Conservation (phyloP, 2,113 vertebrate species). For the Prionailurus viverrinus region DNA sequence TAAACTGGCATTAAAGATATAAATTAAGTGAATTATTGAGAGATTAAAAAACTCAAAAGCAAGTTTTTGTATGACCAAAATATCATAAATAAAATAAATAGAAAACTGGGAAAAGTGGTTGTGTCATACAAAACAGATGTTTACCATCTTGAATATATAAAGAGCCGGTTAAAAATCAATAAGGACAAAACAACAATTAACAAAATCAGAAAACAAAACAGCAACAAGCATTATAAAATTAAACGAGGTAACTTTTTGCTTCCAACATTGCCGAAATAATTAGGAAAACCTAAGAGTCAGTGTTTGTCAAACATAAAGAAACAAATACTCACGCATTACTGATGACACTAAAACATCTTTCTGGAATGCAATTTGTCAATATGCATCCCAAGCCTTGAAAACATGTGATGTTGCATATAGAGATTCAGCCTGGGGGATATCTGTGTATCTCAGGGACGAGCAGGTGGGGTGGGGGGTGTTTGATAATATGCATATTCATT, state of each 20-base stretch:
- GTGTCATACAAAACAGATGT: neutral
- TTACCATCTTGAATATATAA: conserved; percentile 9
- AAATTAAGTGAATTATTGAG: conserved; percentile 49
- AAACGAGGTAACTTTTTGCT: neutral
- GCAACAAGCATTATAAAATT: neutral
- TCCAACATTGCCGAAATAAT: conserved; percentile 10
- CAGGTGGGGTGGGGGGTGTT: neutral
- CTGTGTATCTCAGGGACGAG: neutral
- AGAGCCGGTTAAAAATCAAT: conserved; percentile 28
- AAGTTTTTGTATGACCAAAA: conserved; percentile 32
- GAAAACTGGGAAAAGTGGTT: conserved; percentile 24
- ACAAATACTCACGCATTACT: neutral
- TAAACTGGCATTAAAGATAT: neutral
- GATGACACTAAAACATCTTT: neutral
- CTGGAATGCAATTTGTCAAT: neutral
- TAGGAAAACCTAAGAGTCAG: neutral
- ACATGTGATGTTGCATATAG: neutral
- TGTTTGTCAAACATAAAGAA: neutral
- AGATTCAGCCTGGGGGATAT: neutral
- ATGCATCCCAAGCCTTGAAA: neutral
- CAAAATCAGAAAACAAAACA: conserved; percentile 44
- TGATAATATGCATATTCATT: neutral
- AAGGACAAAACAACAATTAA: neutral
- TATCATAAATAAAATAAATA: conserved; percentile 13
- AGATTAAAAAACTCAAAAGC: conserved; percentile 1